phyloP scores from a whole-genome alignment of 2,797 vertebrate genomes.

The Trachurus trachurus region DNA sequence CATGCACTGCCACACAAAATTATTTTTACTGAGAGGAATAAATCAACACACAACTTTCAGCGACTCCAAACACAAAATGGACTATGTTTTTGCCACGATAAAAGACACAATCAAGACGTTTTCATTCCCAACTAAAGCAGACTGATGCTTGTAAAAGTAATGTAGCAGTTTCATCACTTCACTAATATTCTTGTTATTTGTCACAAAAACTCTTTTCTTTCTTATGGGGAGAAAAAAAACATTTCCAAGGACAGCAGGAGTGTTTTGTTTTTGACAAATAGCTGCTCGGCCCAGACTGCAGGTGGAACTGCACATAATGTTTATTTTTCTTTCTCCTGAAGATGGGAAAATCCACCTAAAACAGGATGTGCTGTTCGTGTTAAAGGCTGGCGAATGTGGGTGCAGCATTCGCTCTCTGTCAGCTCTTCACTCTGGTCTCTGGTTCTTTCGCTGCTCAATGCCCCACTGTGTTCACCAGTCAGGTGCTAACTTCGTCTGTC shows the following conservation, averaged over 20 bases:
- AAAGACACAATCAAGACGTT: background rate
- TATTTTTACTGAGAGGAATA: slow-evolving; percentile 47
- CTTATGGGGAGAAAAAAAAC: background rate
- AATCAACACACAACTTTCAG: slow-evolving; percentile 22
- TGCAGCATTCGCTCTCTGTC: background rate
- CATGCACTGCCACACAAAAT: slow-evolving; percentile 34
- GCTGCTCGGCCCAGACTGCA: slow-evolving; percentile 18
- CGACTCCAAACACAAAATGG: background rate
- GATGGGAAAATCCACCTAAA: slow-evolving; percentile 37
- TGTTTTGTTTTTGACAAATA: slow-evolving; percentile 24
- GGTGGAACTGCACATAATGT: slow-evolving; percentile 41
- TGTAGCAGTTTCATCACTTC: background rate
- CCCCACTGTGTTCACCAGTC: background rate
- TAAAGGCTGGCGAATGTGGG: background rate
- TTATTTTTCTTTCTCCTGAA: slow-evolving; percentile 53
- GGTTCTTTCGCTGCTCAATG: background rate
- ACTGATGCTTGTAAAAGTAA: background rate
- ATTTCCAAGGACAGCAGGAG: slow-evolving; percentile 4
- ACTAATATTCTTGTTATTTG: background rate
- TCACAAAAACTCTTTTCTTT: background rate
- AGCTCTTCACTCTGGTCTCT: no score
- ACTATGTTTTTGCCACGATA: background rate
- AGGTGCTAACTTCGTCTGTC: background rate
- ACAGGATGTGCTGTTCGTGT: background rate
- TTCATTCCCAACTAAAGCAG: background rate